Evolutionary conservation across 1,140 invertebrate genomes (phyloP).

Genomic region (Pseudomyrmex gracilis): DNA sequence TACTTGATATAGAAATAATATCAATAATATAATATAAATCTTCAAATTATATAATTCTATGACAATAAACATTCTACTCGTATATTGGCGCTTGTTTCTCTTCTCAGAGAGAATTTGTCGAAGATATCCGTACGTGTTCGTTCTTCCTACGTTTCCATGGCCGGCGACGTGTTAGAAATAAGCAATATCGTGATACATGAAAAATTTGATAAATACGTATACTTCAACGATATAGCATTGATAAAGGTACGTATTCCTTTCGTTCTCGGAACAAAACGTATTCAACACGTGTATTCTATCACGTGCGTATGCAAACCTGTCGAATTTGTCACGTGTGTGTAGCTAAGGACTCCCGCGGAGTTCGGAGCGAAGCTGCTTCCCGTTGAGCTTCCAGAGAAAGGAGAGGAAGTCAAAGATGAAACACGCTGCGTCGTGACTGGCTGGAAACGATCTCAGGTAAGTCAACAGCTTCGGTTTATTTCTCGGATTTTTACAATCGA

Average conservation of each 20-base stretch:
- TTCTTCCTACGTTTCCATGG: not conserved
- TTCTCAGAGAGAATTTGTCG: not conserved
- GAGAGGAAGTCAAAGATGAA: conserved; percentile 70
- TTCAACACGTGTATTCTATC: not conserved
- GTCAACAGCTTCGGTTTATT: conserved; percentile 35
- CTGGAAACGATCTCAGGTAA: conserved; percentile 84
- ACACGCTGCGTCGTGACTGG: conserved; percentile 83
- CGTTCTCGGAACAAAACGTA: conserved; percentile 18
- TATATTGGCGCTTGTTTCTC: not conserved
- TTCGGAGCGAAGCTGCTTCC: conserved; percentile 76
- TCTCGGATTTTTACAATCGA: not conserved
- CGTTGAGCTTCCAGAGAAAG: conserved; percentile 71
- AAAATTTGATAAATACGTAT: conserved; percentile 70
- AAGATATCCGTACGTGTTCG: conserved; percentile 44
- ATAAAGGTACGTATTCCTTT: conserved; percentile 76
- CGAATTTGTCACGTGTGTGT: conserved; percentile 32
- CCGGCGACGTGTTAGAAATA: conserved; percentile 60
- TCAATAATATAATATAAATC: not conserved
- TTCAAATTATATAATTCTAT: not conserved
- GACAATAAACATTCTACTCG: not conserved
- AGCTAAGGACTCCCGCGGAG: conserved; percentile 69
- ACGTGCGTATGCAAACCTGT: not conserved
- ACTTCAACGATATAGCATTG: conserved; percentile 85
- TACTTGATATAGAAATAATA: not conserved
- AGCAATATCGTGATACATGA: conserved; percentile 69